Percentiles rank a stretch among this genome's conserved stretches.
These are phyloP conservation scores for Corythaixoides concolor DNA, from an alignment of 2,113 vertebrate species.

Conservation along the genomic window DNA sequence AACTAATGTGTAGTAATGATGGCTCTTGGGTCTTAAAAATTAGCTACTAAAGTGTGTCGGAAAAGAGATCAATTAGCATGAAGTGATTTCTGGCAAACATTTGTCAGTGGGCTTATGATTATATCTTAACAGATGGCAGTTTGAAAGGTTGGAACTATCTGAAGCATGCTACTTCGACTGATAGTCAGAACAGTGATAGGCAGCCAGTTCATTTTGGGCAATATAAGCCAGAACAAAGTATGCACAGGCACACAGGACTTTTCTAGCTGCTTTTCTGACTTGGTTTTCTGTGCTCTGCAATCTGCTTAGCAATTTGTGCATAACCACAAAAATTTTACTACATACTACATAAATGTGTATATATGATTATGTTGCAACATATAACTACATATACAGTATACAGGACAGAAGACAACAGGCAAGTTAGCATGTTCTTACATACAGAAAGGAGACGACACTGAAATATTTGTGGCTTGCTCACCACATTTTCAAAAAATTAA, in stretches of 20 bases:
- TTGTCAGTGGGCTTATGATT: not conserved
- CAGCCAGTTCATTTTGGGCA: not conserved
- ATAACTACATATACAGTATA: not conserved
- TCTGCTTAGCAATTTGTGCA: not conserved
- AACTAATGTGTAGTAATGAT: not conserved
- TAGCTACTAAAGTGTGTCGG: not conserved
- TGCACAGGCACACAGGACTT: not conserved
- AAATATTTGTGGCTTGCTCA: not conserved
- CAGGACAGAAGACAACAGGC: not conserved
- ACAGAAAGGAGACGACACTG: not conserved
- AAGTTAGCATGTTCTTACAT: not conserved
- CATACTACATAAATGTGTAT: not conserved
- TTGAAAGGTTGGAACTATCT: not conserved
- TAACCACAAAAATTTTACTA: not conserved
- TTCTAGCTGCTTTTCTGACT: not conserved
- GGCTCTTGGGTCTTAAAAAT: not conserved
- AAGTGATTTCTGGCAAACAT: slow-evolving; percentile 46
- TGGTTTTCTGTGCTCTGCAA: not conserved
- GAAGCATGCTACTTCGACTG: not conserved
- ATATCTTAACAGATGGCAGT: not conserved
- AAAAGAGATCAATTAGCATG: slow-evolving; percentile 14
- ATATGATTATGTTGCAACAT: not conserved
- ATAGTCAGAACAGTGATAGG: not conserved
- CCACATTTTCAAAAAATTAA: not conserved
- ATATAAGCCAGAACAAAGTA: not conserved